A percentile compares a stretch with the other conserved stretches of the same genome.
Evolutionary conservation across 2,113 vertebrate species (phyloP).

Genomic region (Poeciliopsis prolifica): DNA sequence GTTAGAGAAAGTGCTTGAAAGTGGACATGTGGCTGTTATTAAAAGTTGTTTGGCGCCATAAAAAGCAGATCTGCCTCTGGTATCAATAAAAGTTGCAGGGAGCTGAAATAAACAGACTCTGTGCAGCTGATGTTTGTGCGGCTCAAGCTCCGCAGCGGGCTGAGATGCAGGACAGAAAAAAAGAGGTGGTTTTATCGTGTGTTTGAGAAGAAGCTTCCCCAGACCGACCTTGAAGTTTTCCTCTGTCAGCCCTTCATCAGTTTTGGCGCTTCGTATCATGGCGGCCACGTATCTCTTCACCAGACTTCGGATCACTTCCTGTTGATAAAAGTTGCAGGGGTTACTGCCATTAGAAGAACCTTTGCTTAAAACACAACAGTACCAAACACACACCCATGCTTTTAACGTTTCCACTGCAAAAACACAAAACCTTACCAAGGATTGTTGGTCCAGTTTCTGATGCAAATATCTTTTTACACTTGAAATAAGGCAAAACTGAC

Average conservation of each 20-base stretch:
- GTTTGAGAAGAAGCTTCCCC: not conserved
- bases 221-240: constrained; percentile 94
- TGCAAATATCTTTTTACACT: too few species aligned
- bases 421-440: too few species aligned
- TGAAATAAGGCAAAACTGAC: too few species aligned
- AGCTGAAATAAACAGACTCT: not conserved
- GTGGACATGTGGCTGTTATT: constrained; percentile 5
- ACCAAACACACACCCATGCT: not conserved
- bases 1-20: not conserved
- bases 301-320: constrained; percentile 96
- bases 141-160: not conserved
- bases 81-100: constrained; percentile 1
- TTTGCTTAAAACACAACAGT: not conserved
- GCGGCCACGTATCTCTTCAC: constrained; percentile 96
- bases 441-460: too few species aligned
- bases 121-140: not conserved
- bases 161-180: not conserved
- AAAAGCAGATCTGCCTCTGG: not conserved
- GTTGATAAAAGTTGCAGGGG: constrained; percentile 36
- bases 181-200: not conserved
- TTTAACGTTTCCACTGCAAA: too few species aligned
- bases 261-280: constrained; percentile 97
- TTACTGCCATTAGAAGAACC: not conserved
- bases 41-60: not conserved
- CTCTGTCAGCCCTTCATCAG: constrained; percentile 93